A percentile compares a stretch with the other conserved stretches of the same genome.
Evolutionary conservation across 2,888 invertebrate genomes (phyloP).

Genomic region (Brassicogethes aeneus): DNA sequence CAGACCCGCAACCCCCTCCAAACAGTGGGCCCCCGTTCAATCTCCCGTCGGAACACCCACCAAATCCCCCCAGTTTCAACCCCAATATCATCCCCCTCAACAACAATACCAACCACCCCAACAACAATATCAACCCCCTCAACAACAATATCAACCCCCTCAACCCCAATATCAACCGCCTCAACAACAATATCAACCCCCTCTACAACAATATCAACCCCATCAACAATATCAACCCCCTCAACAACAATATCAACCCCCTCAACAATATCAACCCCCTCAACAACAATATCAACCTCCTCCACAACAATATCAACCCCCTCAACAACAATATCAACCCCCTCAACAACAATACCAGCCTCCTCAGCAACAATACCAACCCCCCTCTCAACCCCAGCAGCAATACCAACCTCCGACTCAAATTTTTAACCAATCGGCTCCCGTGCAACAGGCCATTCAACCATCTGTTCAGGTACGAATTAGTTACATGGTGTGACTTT

Average conservation of each 20-base stretch:
- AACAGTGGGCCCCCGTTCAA: constrained; percentile 43
- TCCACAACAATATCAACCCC: constrained; percentile 15
- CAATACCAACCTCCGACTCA: constrained; percentile 11
- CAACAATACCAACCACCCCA: constrained; percentile 12
- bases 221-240: constrained; percentile 17
- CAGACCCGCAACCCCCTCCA: constrained; percentile 33
- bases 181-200: constrained; percentile 15
- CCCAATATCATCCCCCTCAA: constrained; percentile 11
- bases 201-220: constrained; percentile 17
- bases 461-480: constrained; percentile 10
- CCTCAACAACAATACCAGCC: constrained; percentile 11
- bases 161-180: constrained; percentile 15
- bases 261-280: constrained; percentile 12
- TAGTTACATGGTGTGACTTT: too few relatives aligned
- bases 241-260: constrained; percentile 15
- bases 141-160: constrained; percentile 10
- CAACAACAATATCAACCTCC: constrained; percentile 13
- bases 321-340: constrained; percentile 18
- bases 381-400: constrained; percentile 11
- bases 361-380: constrained; percentile 13
- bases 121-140: constrained; percentile 10
- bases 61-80: constrained; percentile 24
- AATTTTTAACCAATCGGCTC: constrained; percentile 10
- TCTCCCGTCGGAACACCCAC: constrained; percentile 38
- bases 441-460: constrained; percentile 9